Base-by-base conservation (phyloP, 2,888 invertebrate species). In the Ophioninae sp. region DNA sequence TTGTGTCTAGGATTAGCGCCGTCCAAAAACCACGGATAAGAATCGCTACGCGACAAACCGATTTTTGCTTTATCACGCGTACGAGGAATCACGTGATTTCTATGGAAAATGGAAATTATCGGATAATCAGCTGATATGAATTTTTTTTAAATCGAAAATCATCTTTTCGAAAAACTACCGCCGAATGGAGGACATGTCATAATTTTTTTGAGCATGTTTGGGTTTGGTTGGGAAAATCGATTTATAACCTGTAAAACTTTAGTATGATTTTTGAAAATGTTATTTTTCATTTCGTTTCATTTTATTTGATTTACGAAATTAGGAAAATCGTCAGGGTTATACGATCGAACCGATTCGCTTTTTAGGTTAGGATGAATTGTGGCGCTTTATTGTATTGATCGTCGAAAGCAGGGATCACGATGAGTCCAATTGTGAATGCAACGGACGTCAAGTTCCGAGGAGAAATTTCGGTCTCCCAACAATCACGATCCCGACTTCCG, bases 401-500 rank as follows among this genome's bases (percentile, higher is more conserved):
- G 51, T 17, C 5, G 13, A 17, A 5, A 13, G 13, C 51, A 51
- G 17, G 6, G 17, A 17, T 51, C 17, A 17, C 13, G 17, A 51
- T 13, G 13, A 51, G 13, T 51, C 13, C 51, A 51, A 51, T 51
- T 51, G 10, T 17, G 13, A 51, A 51, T 17, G 51, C 51, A 51
- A 51, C 5, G 51, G 13, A 10, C 6, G 51, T 51, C 51, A 6
- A 51, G 51, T 51, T 51, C 51, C 51, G 5, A 51, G 17, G 23
- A 17, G 44, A 44, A 17, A 23, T 8, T 1, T n/a, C 6, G 23
- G 9, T n/a, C 51, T 51, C 17, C 30, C 30, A 9, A 30, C 37
- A n/a, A 58, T 56, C 69, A 30, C 69, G 37, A 56, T 58, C 56
- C 51, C 30, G 56, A 71, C 10, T 56, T n/a, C n/a, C 20, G 51